These are phyloP conservation scores for Drosophila eohydei DNA, from an alignment of 2,888 invertebrate species.

Conservation along the genomic window DNA sequence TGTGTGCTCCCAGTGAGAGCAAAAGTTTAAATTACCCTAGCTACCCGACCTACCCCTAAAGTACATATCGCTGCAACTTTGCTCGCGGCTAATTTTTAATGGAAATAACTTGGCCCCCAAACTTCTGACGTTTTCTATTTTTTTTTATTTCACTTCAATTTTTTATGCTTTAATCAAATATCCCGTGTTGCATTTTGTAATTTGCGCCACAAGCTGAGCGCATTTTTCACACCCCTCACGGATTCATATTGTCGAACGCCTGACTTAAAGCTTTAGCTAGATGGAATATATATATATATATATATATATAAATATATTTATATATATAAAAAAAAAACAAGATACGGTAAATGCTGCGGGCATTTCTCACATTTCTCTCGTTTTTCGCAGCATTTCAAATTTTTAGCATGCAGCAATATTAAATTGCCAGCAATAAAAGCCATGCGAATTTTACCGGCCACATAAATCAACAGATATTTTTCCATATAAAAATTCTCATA, in stretches of 20 bases:
- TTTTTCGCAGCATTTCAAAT: constrained; percentile 36
- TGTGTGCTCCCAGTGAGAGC: constrained; percentile 42
- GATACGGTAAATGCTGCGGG: constrained; percentile 14
- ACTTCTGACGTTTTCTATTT: constrained; percentile 8
- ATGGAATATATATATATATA: not conserved
- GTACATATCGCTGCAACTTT: constrained; percentile 31
- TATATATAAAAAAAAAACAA: constrained; percentile 2
- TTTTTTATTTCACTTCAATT: constrained; percentile 32
- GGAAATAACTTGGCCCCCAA: constrained; percentile 66
- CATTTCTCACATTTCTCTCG: constrained; percentile 15
- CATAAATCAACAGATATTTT: constrained; percentile 68
- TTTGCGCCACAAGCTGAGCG: constrained; percentile 42
- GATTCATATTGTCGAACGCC: not conserved
- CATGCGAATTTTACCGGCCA: constrained; percentile 39
- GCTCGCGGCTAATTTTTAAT: constrained; percentile 70
- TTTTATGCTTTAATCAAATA: constrained; percentile 69
- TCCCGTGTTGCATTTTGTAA: constrained; percentile 50
- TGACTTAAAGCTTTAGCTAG: constrained; percentile 17
- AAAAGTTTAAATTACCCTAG: constrained; percentile 70
- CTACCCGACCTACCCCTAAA: constrained; percentile 20
- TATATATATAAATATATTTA: not conserved
- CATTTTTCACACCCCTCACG: constrained; percentile 41
- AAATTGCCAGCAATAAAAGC: constrained; percentile 54
- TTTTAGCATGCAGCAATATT: constrained; percentile 37
- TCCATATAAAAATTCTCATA: constrained; percentile 34